Percentiles rank a stretch among this genome's conserved stretches.
Conservation (phyloP, 2,888 invertebrate species). For the Brachynemurus nebulosus region DNA sequence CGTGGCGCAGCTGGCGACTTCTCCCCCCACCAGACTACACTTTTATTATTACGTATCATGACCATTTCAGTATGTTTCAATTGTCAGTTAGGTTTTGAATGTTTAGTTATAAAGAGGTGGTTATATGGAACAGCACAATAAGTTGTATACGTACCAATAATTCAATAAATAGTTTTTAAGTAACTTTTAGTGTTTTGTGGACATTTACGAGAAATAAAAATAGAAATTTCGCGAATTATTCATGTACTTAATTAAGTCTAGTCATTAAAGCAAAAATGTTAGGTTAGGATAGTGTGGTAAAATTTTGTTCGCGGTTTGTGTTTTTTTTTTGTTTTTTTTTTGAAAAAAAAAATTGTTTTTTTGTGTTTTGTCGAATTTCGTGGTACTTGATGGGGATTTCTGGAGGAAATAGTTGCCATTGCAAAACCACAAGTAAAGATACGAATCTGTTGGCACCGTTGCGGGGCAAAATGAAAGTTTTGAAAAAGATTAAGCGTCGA, state of each 20-base stretch:
- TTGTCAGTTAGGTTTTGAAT: too few relatives aligned
- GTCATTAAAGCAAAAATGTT: background rate
- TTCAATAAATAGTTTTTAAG: too few relatives aligned
- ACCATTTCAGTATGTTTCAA: too few relatives aligned
- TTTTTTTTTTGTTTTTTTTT: background rate
- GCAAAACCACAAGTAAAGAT: conserved; percentile 26
- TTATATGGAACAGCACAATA: too few relatives aligned
- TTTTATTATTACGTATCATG: background rate
- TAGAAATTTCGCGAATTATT: too few relatives aligned
- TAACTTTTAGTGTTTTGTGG: too few relatives aligned
- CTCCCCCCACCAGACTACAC: background rate
- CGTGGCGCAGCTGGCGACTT: conserved; percentile 31
- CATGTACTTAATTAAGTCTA: too few relatives aligned
- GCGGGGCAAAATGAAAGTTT: conserved; percentile 68
- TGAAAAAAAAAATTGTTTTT: background rate
- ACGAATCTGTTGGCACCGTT: conserved; percentile 34
- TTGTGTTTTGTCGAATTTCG: background rate
- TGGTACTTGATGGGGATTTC: conserved; percentile 30
- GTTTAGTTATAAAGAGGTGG: too few relatives aligned
- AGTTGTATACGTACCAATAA: too few relatives aligned
- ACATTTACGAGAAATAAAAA: too few relatives aligned
- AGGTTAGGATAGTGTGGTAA: background rate
- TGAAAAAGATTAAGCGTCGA: conserved; percentile 78
- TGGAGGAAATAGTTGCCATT: conserved; percentile 26
- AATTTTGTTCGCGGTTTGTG: too few relatives aligned